Base-by-base conservation (phyloP, 2,888 invertebrate genomes). In the Liodrosophila aerea region DNA sequence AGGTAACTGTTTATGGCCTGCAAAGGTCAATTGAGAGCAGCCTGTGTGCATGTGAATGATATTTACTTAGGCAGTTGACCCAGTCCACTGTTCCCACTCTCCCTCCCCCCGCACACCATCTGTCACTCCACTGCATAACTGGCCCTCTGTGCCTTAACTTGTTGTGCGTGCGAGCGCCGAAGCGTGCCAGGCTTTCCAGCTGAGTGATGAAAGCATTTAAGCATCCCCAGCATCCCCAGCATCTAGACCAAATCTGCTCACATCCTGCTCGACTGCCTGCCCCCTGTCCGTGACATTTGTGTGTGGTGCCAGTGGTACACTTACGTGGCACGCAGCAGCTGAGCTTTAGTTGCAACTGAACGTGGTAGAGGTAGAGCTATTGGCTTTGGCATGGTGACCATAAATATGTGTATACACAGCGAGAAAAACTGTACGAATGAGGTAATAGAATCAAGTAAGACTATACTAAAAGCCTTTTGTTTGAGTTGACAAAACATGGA, bases 191-290 rank as follows among this genome's bases (percentile, higher is more conserved):
- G 50, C 83, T 71, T 80, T 80, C 80, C 80, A 78, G 85, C 64
- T 80, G 84, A 80, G 80, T 82, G 80, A 80, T 80, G 86, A 80
- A 80, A 80, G 83, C 80, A 86, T 86, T 80, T 80, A 81, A 74
- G 74, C 82, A 76, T 66, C 50, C 68, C 54, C 49, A 74, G 74
- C 82, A 76, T 66, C 50, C 68, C 54, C 49, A 43, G 51, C 56
- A 66, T 51, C 50, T 51, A 36, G 7, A 45, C 52, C 27, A 1
- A 8, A 1, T 2, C 34, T 29, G 7, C 15, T 13, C 43, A 8
- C 5, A 15, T 34, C 27, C 15, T 15, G 13, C 8, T 11, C 2
- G 2, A n/a, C 4, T 22, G 11, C 41, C 31, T 12, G 12, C 30
- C 34, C 8, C 11, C 27, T 27, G 27, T 45, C 31, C 39, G 29